Conservation (phyloP, 2,888 invertebrate species). For the Coenonympha glycerion region DNA sequence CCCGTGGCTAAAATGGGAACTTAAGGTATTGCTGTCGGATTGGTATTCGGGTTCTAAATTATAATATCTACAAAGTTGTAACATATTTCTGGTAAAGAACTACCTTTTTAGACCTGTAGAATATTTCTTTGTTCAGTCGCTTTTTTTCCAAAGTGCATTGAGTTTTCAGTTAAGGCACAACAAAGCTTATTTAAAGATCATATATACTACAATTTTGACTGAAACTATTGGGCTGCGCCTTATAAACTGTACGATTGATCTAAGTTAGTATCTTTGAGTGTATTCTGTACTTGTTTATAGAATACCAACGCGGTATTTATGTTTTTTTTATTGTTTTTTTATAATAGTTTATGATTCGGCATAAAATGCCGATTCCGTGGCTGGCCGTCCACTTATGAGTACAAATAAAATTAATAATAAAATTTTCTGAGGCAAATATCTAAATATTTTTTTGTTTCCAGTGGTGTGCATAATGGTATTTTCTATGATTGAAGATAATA, state of each 20-base stretch:
- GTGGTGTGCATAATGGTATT: not conserved
- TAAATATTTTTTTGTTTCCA: not conserved
- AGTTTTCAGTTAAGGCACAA: too few relatives aligned
- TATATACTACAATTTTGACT: too few relatives aligned
- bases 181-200: too few relatives aligned
- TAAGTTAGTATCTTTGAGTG: not conserved
- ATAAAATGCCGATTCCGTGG: constrained; percentile 33
- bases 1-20: too few relatives aligned
- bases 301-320: not conserved
- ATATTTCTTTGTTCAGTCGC: too few relatives aligned
- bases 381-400: constrained; percentile 23
- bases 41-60: too few relatives aligned
- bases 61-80: too few relatives aligned
- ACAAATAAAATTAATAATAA: constrained; percentile 21
- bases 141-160: too few relatives aligned
- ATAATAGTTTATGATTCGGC: constrained; percentile 24
- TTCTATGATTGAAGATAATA: too few relatives aligned
- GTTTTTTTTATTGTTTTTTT: not conserved
- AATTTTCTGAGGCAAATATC: not conserved
- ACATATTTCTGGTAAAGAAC: too few relatives aligned
- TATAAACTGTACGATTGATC: not conserved
- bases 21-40: too few relatives aligned
- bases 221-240: not conserved
- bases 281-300: not conserved
- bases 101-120: too few relatives aligned